Evolutionary conservation across 2,797 vertebrate genomes (phyloP), one percentile per base, ranked within the genome.

Genomic region (Pelobates cultripes): DNA sequence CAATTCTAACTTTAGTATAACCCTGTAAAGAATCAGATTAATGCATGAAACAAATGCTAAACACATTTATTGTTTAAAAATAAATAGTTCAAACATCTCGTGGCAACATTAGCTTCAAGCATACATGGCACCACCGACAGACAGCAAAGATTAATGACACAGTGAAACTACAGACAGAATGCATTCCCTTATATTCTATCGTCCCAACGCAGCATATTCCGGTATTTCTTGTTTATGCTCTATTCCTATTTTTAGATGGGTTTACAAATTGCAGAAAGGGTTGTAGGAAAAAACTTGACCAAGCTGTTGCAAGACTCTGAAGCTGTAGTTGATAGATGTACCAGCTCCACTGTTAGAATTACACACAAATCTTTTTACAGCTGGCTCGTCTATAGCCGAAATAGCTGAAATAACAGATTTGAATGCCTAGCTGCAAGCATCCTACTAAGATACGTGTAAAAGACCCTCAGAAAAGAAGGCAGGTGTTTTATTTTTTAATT

Each of bases 101-200:
- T 28, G 28, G 28, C 28, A 28, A 28, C 28, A 28, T 28, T 28
- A 28, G 28, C 28, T 28, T 28, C 28, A 28, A 28, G 28, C 28
- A 28, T 28, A 28, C 28, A 28, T 28, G 28, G 28, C 28, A 28
- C 28, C 2, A 28, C 28, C 28, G 28, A 28, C 28, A 28, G 28
- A 28, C 28, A 28, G 28, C 28, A 28, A 28, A 28, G 28, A 28
- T 28, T 28, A 28, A 28, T 28, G 28, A 28, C 28, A 28, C 28
- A 28, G 28, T 28, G 28, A 28, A 28, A 28, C 28, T 28, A 28
- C 28, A 28, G 28, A 28, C 28, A 28, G 28, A 28, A 28, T 28
- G 28, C 28, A 72, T 41, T 72, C 70, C 44, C 7, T 72, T 45
- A 45, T 47, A 15, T 70, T 70, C 68, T 70, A 43, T n/a, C 15